Percentiles rank a stretch among this genome's conserved stretches.
Evolutionary conservation across 2,888 invertebrate species (phyloP).

Genomic region (Nectonema munidae): DNA sequence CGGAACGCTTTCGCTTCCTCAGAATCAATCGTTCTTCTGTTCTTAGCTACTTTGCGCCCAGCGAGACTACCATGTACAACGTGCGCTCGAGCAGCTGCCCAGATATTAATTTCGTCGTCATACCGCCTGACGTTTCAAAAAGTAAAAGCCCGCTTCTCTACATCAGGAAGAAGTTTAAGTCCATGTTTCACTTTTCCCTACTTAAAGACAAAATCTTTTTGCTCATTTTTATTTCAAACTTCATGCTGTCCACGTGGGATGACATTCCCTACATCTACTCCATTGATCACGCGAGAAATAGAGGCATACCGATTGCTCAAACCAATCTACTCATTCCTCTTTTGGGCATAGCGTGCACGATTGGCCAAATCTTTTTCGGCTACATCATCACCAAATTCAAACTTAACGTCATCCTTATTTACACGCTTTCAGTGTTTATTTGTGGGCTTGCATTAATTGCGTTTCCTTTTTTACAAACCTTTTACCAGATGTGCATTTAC

Average conservation of each 20-base stretch:
- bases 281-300: constrained; percentile 41
- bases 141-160: no score
- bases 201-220: constrained; percentile 43
- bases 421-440: constrained; percentile 36
- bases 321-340: constrained; percentile 47
- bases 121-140: constrained; percentile 26
- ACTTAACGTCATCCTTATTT: constrained; percentile 46
- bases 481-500: constrained; percentile 17
- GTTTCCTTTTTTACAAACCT: constrained; percentile 20
- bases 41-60: constrained; percentile 50
- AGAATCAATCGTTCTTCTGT: constrained; percentile 32
- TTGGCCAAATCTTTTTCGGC: constrained; percentile 55
- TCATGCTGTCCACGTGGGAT: constrained; percentile 51
- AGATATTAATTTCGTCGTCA: constrained; percentile 50
- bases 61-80: constrained; percentile 44
- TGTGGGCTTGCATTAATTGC: constrained; percentile 23
- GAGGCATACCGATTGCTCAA: constrained; percentile 33
- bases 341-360: constrained; percentile 55
- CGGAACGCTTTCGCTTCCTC: constrained; percentile 24
- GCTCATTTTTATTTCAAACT: constrained; percentile 45
- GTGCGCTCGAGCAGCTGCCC: constrained; percentile 55
- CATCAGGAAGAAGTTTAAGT: not conserved
- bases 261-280: constrained; percentile 79
- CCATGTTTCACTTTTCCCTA: constrained; percentile 44
- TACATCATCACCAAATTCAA: constrained; percentile 54